phyloP scores from a whole-genome alignment of 2,113 vertebrate genomes.

The Caracal caracal region DNA sequence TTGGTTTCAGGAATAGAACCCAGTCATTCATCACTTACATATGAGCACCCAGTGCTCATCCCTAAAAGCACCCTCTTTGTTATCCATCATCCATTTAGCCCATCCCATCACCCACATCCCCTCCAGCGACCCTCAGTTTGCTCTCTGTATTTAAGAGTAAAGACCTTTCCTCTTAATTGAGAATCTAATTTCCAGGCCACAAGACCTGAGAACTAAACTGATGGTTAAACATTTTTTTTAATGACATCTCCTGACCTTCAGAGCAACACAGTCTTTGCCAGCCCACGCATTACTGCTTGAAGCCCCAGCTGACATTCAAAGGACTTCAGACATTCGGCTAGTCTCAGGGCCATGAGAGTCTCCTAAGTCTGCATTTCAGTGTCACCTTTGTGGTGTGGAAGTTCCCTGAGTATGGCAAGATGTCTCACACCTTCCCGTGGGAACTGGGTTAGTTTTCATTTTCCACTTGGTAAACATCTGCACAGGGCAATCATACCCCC shows the following conservation, averaged over 20 bases:
- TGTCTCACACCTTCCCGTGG: not conserved
- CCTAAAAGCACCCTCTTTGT: too few species aligned
- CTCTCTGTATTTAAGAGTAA: not conserved
- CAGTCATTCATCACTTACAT: too few species aligned
- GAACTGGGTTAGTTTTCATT: not conserved
- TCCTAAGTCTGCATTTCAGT: not conserved
- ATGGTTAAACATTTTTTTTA: not conserved
- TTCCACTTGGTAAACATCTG: not conserved
- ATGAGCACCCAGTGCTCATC: too few species aligned
- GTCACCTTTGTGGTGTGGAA: not conserved
- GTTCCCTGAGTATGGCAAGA: not conserved
- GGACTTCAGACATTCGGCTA: not conserved
- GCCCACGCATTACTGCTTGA: not conserved
- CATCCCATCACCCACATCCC: too few species aligned
- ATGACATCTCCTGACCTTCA: not conserved
- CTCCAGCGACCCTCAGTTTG: too few species aligned
- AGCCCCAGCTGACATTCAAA: not conserved
- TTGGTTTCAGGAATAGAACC: too few species aligned
- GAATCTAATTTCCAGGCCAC: conserved; percentile 24
- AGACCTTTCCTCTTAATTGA: not conserved
- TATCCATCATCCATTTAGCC: too few species aligned
- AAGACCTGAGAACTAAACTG: not conserved
- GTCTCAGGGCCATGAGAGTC: not conserved
- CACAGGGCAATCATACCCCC: not conserved
- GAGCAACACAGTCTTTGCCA: not conserved